Evolutionary conservation across 2,113 vertebrate genomes (phyloP), one percentile per base, ranked within the genome.

Genomic region (Oryzias celebensis): DNA sequence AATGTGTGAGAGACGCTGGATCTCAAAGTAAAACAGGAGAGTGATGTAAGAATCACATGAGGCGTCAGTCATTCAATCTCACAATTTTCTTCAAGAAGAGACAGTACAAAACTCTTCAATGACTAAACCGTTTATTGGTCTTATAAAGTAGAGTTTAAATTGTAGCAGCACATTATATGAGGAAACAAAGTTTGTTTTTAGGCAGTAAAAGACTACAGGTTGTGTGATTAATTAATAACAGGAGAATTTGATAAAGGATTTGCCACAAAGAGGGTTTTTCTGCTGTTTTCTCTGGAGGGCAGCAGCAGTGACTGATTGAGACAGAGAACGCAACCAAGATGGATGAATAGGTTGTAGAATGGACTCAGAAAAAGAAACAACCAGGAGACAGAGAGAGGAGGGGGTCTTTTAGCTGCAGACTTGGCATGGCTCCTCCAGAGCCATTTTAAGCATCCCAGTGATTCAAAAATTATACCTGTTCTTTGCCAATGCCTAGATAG

Each of bases 361-460:
- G 42, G 48, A 16, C 36, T 63, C 13, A 4, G 44, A 60, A 23
- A 23, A 56, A 56, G 56, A 61, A 58, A 31, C 18, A 43, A 49
- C 49, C 31, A 54, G 20, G n/a, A 22, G 14, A 20, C 5, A 0
- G 31, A 7, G n/a, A 22, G n/a, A 52, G 47, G 42, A 43, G 58
- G 52, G 52, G 63, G 18, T 73, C 16, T 71, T 77, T 78, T 75
- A 73, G 66, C 74, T 72, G 81, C 83, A 82, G 81, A 81, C 76
- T 84, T 86, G 86, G 82, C 82, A 81, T 26, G 52, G 55, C 60
- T 88, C 77, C 83, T 81, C 53, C 14, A 48, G 58, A 60, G 58
- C 77, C 80, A 85, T 77, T 84, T 84, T 75, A 62, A 79, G 59
- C 65, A 54, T 83, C 71, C 63, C 57, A 82, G 73, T 60, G 12